Percentiles rank a stretch among this genome's conserved stretches.
Conservation (phyloP, 2,888 invertebrate species). For the Eurois occulta region DNA sequence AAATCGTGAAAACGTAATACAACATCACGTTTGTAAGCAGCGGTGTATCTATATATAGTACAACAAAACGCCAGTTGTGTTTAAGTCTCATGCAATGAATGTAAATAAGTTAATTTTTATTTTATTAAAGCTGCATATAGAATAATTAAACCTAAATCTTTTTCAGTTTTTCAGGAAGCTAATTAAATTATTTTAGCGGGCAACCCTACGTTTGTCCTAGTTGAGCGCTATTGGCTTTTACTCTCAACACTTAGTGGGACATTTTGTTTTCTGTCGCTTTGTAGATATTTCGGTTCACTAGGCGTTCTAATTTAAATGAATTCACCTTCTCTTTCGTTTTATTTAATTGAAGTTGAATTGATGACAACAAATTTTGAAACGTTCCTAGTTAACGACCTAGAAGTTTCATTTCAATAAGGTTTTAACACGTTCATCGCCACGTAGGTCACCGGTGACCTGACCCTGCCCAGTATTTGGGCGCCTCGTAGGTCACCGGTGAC, state of each 20-base stretch:
- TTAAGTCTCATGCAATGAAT: no score
- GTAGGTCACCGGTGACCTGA: no score
- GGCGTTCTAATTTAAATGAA: slow-evolving; percentile 63
- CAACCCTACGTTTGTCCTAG: slow-evolving; percentile 61
- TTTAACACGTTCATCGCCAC: no score
- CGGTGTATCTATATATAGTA: neutral
- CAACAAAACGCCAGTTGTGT: no score
- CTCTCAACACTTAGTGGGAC: slow-evolving; percentile 64
- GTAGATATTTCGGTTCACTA: slow-evolving; percentile 68
- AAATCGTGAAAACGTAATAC: neutral
- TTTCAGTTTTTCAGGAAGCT: neutral
- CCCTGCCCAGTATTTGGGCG: no score
- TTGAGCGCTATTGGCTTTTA: slow-evolving; percentile 58
- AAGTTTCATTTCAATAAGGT: neutral
- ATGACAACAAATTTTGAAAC: neutral
- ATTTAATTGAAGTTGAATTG: slow-evolving; percentile 29
- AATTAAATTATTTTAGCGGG: neutral
- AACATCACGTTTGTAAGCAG: neutral
- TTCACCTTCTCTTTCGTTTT: slow-evolving; percentile 28
- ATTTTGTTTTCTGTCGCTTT: slow-evolving; percentile 69
- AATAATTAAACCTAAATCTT: no score
- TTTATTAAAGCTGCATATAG: no score
- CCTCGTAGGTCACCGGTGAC: no score
- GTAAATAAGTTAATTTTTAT: no score
- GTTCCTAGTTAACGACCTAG: neutral